Evolutionary conservation across 2,113 vertebrate genomes (phyloP), one percentile per base, ranked within the genome.

Genomic region (Dissostichus mawsoni): DNA sequence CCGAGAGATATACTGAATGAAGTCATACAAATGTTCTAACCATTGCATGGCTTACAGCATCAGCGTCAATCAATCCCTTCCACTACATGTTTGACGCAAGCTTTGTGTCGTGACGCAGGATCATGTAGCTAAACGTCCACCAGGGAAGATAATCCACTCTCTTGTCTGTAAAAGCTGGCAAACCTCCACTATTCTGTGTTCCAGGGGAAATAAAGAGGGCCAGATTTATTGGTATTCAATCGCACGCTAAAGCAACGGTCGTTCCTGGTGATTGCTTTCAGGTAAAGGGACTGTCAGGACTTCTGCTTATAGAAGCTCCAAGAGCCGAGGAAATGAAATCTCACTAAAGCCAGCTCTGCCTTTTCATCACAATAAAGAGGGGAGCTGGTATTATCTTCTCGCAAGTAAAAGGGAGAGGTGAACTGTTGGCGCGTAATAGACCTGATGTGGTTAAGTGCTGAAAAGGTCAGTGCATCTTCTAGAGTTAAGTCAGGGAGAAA

Each of bases 381-480:
- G 47, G 58, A 29, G 61, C 36, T 4, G 50, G 74, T 74, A 82
- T 91, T 86, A 86, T 89, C 69, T 36, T 84, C 74, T 44, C 16
- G 62, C 68, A 48, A 77, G 56, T 56, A 78, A 79, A 86, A 71
- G 33, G 63, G 59, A 82, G 84, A 87, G 80, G 76, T 86, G 84
- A 88, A 83, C 77, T 85, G 87, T 75, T 64, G 25, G 78, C 10
- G 41, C 1, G 69, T 86, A 90, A 92, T 87, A 84, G 79, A 90
- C 81, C 85, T 62, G 80, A 90, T 63, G 83, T 83, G 79, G 79
- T 78, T 78, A 84, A 87, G 70, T 62, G 82, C 14, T 80, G 83
- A 90, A 93, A 90, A 92, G 89, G 92, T 94, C 91, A 89, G 55
- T 72, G 85, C 79, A 84, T 89, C 84, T 87, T 82, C 78, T 78